A percentile compares a stretch with the other conserved stretches of the same genome.
Conservation (phyloP, 2,797 vertebrate species). For the Ptychadena robeensis region DNA sequence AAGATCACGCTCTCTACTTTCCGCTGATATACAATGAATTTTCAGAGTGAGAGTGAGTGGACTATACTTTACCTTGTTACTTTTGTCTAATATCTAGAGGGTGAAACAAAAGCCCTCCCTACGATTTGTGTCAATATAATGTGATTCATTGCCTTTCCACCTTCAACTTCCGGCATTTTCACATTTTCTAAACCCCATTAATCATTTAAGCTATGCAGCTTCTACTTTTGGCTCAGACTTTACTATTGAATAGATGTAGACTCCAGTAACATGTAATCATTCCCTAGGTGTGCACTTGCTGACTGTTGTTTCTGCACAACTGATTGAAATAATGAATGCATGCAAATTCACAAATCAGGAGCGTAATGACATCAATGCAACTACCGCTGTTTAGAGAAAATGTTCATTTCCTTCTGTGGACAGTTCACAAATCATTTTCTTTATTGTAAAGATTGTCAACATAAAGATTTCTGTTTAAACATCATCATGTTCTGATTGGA, state of each 20-base stretch:
- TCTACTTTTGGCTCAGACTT: slow-evolving; percentile 3
- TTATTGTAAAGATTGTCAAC: background rate
- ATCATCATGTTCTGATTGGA: background rate
- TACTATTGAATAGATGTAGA: slow-evolving; percentile 2
- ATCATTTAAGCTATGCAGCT: slow-evolving; percentile 16
- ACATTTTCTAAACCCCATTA: background rate
- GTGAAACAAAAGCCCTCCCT: no score
- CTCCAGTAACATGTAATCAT: slow-evolving; percentile 26
- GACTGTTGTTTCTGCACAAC: background rate
- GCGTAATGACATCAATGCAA: background rate
- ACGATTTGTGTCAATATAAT: no score
- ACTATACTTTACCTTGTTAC: no score
- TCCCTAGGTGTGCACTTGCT: slow-evolving; percentile 15
- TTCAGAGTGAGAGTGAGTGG: no score
- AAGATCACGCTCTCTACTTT: no score
- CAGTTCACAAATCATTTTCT: background rate
- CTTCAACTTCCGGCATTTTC: slow-evolving; percentile 6
- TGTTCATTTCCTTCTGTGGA: background rate
- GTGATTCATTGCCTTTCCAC: background rate
- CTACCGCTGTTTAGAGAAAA: background rate
- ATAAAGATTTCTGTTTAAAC: background rate
- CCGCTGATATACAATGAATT: no score
- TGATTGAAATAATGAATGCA: background rate
- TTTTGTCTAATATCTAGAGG: no score
- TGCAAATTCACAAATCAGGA: background rate